Conservation (phyloP, 2,113 vertebrate species). For the Paedocypris sp. region DNA sequence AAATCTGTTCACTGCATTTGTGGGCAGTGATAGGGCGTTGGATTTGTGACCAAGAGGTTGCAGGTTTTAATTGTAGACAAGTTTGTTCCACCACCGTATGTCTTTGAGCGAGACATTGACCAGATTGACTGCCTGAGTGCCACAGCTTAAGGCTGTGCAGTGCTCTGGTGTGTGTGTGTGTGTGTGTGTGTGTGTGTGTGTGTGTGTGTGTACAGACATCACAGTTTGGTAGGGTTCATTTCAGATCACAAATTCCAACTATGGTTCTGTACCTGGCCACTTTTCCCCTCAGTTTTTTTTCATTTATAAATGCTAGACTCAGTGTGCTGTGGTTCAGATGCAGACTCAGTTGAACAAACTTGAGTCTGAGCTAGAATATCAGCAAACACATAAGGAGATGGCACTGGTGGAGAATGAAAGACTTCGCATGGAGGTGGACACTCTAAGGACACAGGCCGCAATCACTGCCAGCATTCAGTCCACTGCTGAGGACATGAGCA, state of each 20-base stretch:
- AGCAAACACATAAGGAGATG: conserved; percentile 74
- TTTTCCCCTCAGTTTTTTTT: too few relatives aligned
- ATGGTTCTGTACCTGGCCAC: too few relatives aligned
- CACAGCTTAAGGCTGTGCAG: too few relatives aligned
- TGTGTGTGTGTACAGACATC: not conserved
- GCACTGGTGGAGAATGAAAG: conserved; percentile 78
- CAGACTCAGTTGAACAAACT: conserved; percentile 65
- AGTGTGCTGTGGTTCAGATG: conserved; percentile 61
- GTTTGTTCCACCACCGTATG: too few relatives aligned
- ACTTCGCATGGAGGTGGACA: conserved; percentile 75
- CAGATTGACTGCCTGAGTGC: too few relatives aligned
- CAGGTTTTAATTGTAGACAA: too few relatives aligned
- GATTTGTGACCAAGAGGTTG: too few relatives aligned
- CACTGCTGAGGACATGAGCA: conserved; percentile 77
- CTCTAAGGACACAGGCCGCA: conserved; percentile 62
- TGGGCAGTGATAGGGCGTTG: too few relatives aligned
- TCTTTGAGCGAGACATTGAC: too few relatives aligned
- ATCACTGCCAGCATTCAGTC: conserved; percentile 76
- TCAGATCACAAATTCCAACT: too few relatives aligned
- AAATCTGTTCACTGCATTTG: too few relatives aligned
- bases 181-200: not conserved
- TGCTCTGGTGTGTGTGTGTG: too few relatives aligned
- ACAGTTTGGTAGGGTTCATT: not conserved
- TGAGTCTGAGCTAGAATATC: conserved; percentile 82
- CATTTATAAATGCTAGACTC: conserved; percentile 52